Base-by-base conservation (phyloP, 2,797 vertebrate species). In the Rallus crepitans region DNA sequence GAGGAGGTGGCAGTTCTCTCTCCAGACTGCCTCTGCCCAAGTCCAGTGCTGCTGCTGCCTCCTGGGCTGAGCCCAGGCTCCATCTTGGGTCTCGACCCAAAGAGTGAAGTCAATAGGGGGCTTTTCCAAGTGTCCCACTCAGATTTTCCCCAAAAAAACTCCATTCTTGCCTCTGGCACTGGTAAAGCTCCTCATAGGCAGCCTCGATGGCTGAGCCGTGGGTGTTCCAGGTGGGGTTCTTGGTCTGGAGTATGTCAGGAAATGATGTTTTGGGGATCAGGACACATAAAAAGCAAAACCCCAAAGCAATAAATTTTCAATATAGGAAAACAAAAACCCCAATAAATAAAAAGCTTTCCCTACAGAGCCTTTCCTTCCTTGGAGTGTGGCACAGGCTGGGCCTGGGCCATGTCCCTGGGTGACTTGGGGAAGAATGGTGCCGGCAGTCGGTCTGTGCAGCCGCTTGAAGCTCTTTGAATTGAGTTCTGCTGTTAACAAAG, bases 181-280 rank as follows among this genome's bases (percentile, higher is more conserved):
- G 31, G 21, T 5, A 6, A 21, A 0, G 0, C 40, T 45, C 17
- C 63, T 60, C 1, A 0, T 47, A 3, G 55, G 35, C 4, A 0
- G 55, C 55, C 45, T 59, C 4, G 1, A 6, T 33, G 40, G 7
- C 37, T 19, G 50, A 25, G 68, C 39, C 2, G 5, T 21, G 35
- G 19, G 19, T n/a, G 28, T 37, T 64, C 7, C 1, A 3, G 18
- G 6, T 2, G 12, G n/a, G 8, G 15, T 7, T 10, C 47, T 42
- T 33, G 17, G 24, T 39, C 37, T 72, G 55, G 18, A 30, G 19
- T 25, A 5, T 25, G 15, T 17, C 25, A 39, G 7, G 33, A 20
- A 39, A 33, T 31, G 12, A 31, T 16, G 3, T 40, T 30, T 48
- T 6, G n/a, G 40, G 31, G 11, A 45, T 39, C 6, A 8, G 33